phyloP scores from a whole-genome alignment of 1,140 invertebrate species.

The Tribolium madens region DNA sequence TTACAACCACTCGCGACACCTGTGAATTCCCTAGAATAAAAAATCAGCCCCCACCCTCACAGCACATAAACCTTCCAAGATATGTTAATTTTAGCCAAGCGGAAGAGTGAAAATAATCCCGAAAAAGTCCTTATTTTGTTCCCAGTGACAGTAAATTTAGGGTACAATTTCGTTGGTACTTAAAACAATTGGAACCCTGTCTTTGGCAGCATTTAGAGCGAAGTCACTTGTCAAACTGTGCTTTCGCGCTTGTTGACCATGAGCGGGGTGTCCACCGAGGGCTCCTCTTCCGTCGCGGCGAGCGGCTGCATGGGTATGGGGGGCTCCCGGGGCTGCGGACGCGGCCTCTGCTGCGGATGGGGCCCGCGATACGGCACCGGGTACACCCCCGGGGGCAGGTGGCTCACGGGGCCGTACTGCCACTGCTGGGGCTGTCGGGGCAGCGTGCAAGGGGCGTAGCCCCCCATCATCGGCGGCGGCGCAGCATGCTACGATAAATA shows the following conservation, averaged over 20 bases:
- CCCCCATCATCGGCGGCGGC: conserved; percentile 60
- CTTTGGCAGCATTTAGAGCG: conserved; percentile 56
- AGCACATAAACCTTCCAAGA: conserved; percentile 11
- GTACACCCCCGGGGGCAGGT: conserved; percentile 63
- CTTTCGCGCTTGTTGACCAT: conserved; percentile 70
- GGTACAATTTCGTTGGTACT: conserved; percentile 17
- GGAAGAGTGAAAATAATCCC: not conserved
- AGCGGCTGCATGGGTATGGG: conserved; percentile 67
- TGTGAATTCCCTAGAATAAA: not conserved
- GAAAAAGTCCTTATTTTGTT: not conserved
- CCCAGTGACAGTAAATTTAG: not conserved
- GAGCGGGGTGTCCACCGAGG: conserved; percentile 68
- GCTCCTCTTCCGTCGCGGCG: conserved; percentile 66
- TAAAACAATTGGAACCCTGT: conserved; percentile 32
- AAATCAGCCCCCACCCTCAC: conserved; percentile 1
- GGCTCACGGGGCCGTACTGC: conserved; percentile 62
- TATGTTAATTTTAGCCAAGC: conserved; percentile 28
- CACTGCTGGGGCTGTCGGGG: conserved; percentile 66
- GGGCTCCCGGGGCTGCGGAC: conserved; percentile 59
- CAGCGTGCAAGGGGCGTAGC: conserved; percentile 66
- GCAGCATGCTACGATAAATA: conserved; percentile 53
- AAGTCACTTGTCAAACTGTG: conserved; percentile 69
- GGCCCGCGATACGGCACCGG: conserved; percentile 60
- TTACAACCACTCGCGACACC: conserved; percentile 20
- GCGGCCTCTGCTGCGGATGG: conserved; percentile 56